Evolutionary conservation across 2,113 vertebrate species (phyloP).

Genomic region (Charina bottae): DNA sequence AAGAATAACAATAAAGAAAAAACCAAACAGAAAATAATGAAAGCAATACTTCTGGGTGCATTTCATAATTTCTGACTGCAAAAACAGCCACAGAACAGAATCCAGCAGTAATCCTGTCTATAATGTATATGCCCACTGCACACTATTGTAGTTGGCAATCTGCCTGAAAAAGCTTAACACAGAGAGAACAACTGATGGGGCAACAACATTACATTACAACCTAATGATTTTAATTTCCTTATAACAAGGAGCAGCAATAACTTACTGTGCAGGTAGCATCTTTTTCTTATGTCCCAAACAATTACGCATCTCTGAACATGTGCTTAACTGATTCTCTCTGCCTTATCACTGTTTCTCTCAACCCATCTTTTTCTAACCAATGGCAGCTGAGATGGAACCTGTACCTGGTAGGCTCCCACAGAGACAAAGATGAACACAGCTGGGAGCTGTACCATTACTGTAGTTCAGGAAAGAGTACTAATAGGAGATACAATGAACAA

Average conservation of each 20-base stretch:
- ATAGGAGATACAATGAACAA: background rate
- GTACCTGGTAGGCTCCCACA: background rate
- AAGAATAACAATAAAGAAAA: background rate
- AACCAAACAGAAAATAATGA: background rate
- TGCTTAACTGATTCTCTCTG: background rate
- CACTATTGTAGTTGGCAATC: background rate
- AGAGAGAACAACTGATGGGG: background rate
- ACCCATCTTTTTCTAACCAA: background rate
- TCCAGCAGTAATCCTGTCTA: background rate
- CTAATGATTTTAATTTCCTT: background rate
- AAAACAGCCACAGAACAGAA: background rate
- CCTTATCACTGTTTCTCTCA: background rate
- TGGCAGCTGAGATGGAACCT: background rate
- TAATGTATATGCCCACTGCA: background rate
- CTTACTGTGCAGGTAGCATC: background rate
- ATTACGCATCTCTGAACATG: background rate
- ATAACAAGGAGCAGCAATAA: background rate
- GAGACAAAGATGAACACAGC: background rate
- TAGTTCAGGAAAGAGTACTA: background rate
- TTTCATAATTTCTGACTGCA: background rate
- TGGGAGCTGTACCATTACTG: background rate
- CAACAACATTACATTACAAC: background rate
- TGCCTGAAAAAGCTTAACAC: background rate
- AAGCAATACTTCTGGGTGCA: background rate
- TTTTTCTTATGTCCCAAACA: background rate